Evolutionary conservation across 64 coral and sea anemone species (phyloP), one percentile per base, ranked within the genome.

Genomic region (Pocillopora verrucosa): DNA sequence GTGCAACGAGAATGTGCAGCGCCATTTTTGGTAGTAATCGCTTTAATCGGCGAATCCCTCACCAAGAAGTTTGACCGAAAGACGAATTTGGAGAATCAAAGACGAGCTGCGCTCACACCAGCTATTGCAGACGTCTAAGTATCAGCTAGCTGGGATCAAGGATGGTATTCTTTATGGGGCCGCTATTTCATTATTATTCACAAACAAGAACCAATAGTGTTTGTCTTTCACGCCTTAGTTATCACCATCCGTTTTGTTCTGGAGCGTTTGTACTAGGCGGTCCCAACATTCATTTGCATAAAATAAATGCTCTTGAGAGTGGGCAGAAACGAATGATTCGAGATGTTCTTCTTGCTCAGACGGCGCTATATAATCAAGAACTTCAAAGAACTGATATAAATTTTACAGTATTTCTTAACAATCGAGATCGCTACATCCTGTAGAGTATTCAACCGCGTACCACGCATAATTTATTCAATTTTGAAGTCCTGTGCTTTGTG

Each of bases 41-140:
- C 82, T 84, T 69, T 10, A 72, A 20, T 72, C 20, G 15, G 20
- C 67, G 67, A 38, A 68, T 85, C 82, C 82, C 82, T 85, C 51
- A 65, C 68, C 82, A 57, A 65, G 15, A 13, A 72, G 45, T 36
- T 41, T 72, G 36, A 85, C 65, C 65, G 58, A 24, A 85, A 72
- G 64, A 85, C 34, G 19, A 51, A 51, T 7, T 51, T 51, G 16
- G n/a, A 56, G 61, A 19, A 85, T 26, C 11, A 22, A 17, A 4
- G 63, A 68, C 20, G 56, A 25, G 64, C n/a, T n/a, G 64, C 26
- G 37, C 22, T 24, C 82, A 7, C 41, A 51, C 41, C 7, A 85
- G 36, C 45, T 15, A 37, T 37, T 22, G 64, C 82, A 63, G 63
- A 20, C 37, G 12, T 56, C 65, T 65, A 45, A 85, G 64, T 85